Evolutionary conservation across 2,113 vertebrate genomes (phyloP).

Genomic region (Corythornis madagascariensis): DNA sequence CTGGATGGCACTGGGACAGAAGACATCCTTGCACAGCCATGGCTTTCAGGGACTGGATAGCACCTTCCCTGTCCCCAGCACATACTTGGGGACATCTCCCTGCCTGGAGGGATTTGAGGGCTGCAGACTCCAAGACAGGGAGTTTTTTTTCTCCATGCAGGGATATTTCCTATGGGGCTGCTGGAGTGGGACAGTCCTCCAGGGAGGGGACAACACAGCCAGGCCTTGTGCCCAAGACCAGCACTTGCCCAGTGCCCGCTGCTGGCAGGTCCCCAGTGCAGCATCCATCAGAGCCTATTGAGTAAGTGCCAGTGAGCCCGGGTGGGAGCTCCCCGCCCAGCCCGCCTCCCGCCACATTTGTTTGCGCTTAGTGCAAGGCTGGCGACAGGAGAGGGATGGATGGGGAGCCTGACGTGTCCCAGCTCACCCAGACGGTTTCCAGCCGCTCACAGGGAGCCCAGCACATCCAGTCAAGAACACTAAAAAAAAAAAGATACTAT

Average conservation of each 20-base stretch:
- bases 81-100: not conserved
- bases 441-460: not conserved
- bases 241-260: not conserved
- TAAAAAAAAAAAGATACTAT: not conserved
- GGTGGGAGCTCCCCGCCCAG: not conserved
- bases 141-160: accelerated
- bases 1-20: not conserved
- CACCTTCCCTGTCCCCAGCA: not conserved
- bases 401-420: not conserved
- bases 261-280: not conserved
- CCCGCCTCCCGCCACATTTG: not conserved
- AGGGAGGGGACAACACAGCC: not conserved
- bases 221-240: not conserved
- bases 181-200: not conserved
- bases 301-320: not conserved
- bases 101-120: not conserved
- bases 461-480: not conserved
- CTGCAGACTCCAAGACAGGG: not conserved
- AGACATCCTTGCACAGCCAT: not conserved
- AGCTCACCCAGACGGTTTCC: not conserved
- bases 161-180: not conserved
- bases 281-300: not conserved
- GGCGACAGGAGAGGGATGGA: not conserved
- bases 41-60: not conserved
- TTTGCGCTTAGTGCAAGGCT: not conserved